Base-by-base conservation (phyloP, 2,888 invertebrate genomes). In the Eupithecia centaureata region DNA sequence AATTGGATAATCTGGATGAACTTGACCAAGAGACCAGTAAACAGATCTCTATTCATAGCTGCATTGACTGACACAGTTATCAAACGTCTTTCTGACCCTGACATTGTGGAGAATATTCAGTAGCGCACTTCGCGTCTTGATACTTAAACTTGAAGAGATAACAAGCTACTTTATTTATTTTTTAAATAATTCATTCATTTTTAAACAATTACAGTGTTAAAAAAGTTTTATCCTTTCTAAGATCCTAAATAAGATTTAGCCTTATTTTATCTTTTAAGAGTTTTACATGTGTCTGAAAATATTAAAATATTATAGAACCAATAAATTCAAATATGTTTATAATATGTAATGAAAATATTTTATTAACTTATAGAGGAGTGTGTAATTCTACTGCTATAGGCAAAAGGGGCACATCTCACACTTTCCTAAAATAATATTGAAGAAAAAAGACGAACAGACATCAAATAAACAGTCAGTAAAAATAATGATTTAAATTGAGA, bases 31-130 rank as follows among this genome's bases (percentile, higher is more conserved):
- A 67, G 67, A 67, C 62, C 89, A 87, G 74, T 78, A 79, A 79
- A 82, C 76, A 76, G 79, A 78, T 80, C 79, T 82, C 76, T 83
- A 82, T 85, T 83, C 79, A 67, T 71, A 79, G 84, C 83, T 89
- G 87, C 88, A 90, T 82, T 89, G 90, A 89, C 91, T 89, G 86
- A 76, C 78, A 78, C 79, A 78, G 81, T 81, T 84, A 81, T 82
- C 79, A 77, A 28, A 32, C 68, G 33, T 86, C 56, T 63, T 70
- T 78, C 79, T 87, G 89, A 90, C 90, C 90, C 86, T 85, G 85
- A 0, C 61, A 67, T 22, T 66, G 70, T 70, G 57, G 27, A 59
- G 25, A 5, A 59, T 54, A 38, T n/a, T 15, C 13, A 63, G 70
- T 42, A 70, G 61, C 66, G 66, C 66, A 66, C 47, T 3, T 12